These are phyloP conservation scores for Poeciliopsis infans DNA, from an alignment of 2,797 vertebrate genomes.

Conservation along the genomic window DNA sequence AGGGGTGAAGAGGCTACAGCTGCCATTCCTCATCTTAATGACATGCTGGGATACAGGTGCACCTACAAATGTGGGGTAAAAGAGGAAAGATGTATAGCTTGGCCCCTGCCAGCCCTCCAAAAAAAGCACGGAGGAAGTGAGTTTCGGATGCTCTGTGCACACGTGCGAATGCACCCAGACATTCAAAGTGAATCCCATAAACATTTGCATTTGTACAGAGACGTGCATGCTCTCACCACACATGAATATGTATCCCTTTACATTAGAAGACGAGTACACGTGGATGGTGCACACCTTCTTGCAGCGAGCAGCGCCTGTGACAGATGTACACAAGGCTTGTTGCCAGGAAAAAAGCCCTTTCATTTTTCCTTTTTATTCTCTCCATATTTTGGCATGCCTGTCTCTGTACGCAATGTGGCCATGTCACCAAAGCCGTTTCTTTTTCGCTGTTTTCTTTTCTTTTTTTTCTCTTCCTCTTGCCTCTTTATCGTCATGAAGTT, in stretches of 20 bases:
- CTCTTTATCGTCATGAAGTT: conserved; percentile 70
- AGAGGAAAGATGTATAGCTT: conserved; percentile 57
- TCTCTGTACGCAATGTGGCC: conserved; percentile 77
- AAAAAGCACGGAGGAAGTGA: conserved; percentile 72
- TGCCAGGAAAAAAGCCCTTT: conserved; percentile 76
- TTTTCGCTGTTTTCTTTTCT: conserved; percentile 47
- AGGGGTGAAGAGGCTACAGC: conserved; percentile 80
- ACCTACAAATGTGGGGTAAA: conserved; percentile 61
- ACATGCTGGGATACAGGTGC: conserved; percentile 54
- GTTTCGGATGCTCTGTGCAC: conserved; percentile 49
- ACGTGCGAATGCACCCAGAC: conserved; percentile 58
- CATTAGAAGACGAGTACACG: conserved; percentile 51
- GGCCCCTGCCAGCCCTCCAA: conserved; percentile 20
- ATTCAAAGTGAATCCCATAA: conserved; percentile 55
- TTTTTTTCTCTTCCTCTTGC: neutral
- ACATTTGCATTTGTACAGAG: conserved; percentile 54
- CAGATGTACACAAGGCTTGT: conserved; percentile 82
- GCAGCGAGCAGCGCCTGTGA: conserved; percentile 74
- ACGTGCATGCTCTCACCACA: conserved; percentile 37
- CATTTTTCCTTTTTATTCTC: conserved; percentile 72
- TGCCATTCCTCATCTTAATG: conserved; percentile 81
- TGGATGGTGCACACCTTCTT: conserved; percentile 66
- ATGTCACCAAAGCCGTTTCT: conserved; percentile 69
- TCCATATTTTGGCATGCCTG: conserved; percentile 78
- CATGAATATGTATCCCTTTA: conserved; percentile 72